A percentile compares a stretch with the other conserved stretches of the same genome.
Evolutionary conservation across 1,140 invertebrate genomes (phyloP).

Genomic region (Drosophila arawakana): DNA sequence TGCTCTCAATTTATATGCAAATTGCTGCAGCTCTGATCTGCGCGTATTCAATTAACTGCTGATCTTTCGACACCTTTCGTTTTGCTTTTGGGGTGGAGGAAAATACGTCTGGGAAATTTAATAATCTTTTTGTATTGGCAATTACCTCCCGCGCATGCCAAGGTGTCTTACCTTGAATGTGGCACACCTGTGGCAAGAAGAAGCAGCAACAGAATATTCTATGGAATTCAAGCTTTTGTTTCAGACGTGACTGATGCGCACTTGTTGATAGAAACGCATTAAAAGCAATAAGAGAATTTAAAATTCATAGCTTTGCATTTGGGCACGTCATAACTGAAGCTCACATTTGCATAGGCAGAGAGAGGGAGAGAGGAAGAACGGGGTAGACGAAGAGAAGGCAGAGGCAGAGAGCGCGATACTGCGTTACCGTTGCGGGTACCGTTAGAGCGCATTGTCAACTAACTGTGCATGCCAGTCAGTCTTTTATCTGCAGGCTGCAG

Average conservation of each 20-base stretch:
- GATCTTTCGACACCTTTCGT: conserved; percentile 60
- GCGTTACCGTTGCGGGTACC: conserved; percentile 15
- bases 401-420: not conserved
- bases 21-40: conserved; percentile 40
- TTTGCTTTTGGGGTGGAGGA: conserved; percentile 4
- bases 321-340: conserved; percentile 63
- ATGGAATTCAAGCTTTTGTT: conserved; percentile 37
- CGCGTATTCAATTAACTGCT: conserved; percentile 33
- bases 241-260: conserved; percentile 65
- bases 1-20: conserved; percentile 72
- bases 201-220: not conserved
- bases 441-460: conserved; percentile 53
- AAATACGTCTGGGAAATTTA: conserved; percentile 8
- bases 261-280: conserved; percentile 58
- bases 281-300: not conserved
- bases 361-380: not conserved
- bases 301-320: conserved; percentile 27
- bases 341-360: conserved; percentile 39
- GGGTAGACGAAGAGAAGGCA: no score
- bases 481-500: conserved; percentile 3
- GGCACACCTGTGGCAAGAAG: conserved; percentile 39
- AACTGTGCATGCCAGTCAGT: conserved; percentile 31
- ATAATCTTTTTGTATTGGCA: conserved; percentile 29
- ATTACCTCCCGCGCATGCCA: conserved; percentile 42
- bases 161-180: conserved; percentile 8